phyloP scores from a whole-genome alignment of 1,140 invertebrate genomes.

The Trichonephila clavipes region DNA sequence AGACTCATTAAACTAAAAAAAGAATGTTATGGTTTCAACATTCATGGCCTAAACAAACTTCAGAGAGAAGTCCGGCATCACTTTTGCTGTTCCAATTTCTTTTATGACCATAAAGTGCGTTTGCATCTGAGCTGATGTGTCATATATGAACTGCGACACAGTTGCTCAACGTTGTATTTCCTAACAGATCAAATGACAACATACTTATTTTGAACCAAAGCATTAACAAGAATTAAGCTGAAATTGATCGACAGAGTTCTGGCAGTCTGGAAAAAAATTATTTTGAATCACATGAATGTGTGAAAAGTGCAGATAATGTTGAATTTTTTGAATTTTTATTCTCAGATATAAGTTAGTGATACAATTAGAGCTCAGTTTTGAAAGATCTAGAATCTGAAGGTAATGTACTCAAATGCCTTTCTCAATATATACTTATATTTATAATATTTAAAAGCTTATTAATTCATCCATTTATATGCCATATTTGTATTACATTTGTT shows the following conservation, averaged over 20 bases:
- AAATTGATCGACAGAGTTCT: not conserved
- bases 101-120: not conserved
- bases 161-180: not conserved
- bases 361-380: too few species aligned
- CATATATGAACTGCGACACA: not conserved
- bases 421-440: too few species aligned
- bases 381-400: too few species aligned
- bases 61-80: not conserved
- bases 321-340: too few species aligned
- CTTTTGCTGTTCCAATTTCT: not conserved
- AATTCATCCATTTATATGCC: too few species aligned
- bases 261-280: not conserved
- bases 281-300: not conserved
- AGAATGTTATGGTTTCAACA: not conserved
- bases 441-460: too few species aligned
- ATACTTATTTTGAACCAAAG: not conserved
- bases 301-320: too few species aligned
- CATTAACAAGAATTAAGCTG: not conserved
- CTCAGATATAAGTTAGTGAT: too few species aligned
- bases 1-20: too few species aligned
- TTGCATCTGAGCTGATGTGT: slow-evolving; percentile 1
- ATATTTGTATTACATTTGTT: too few species aligned
- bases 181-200: not conserved
- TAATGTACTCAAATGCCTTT: too few species aligned
- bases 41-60: not conserved